phyloP scores from a whole-genome alignment of 2,797 vertebrate genomes.

The Alfaro cultratus region DNA sequence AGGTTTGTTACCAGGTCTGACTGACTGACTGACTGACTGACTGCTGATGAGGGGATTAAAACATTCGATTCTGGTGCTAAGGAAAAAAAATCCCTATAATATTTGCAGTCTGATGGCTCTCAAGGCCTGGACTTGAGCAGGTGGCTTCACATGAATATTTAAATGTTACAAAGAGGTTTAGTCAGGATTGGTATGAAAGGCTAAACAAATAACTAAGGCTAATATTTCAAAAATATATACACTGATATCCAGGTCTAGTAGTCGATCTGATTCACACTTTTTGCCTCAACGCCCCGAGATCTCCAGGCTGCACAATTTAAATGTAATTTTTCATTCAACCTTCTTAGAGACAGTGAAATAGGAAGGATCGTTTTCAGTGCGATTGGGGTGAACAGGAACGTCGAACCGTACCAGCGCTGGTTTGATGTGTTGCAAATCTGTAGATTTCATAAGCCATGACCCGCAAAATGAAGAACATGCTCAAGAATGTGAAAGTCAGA shows the following conservation, averaged over 20 bases:
- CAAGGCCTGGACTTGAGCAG: too few species aligned
- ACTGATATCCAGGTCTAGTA: too few species aligned
- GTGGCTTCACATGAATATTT: background rate
- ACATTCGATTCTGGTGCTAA: too few species aligned
- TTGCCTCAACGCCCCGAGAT: too few species aligned
- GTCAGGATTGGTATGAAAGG: background rate
- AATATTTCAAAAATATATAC: background rate
- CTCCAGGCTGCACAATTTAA: background rate
- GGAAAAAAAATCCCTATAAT: too few species aligned
- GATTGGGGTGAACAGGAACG: background rate
- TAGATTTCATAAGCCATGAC: accelerated
- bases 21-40: too few species aligned
- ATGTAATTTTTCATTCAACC: background rate
- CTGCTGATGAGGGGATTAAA: too few species aligned
- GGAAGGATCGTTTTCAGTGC: background rate
- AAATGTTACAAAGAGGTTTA: background rate
- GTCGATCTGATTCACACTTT: too few species aligned
- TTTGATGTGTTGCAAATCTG: background rate
- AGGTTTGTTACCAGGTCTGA: too few species aligned
- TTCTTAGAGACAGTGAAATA: too few species aligned
- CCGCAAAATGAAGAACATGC: background rate
- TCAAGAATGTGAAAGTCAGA: background rate
- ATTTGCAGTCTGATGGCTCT: too few species aligned
- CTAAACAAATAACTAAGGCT: background rate
- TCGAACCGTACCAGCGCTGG: background rate